Conservation (phyloP, 2,888 invertebrate species). For the Minunthozetes semirufus region DNA sequence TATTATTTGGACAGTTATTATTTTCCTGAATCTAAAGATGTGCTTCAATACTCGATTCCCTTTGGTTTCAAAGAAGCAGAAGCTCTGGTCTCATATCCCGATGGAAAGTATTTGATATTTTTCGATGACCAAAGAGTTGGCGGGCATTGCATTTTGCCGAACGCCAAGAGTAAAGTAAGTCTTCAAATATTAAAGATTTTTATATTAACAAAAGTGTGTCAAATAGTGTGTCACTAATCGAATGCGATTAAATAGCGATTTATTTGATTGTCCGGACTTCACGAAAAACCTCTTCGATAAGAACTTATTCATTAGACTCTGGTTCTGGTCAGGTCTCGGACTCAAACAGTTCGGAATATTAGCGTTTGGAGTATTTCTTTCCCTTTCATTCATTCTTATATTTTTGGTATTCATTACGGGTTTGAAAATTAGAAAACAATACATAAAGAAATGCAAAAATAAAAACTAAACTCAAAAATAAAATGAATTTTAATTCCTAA, state of each 20-base stretch:
- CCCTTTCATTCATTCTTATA: background rate
- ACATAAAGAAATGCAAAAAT: background rate
- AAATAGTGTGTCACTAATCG: background rate
- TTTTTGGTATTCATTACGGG: background rate
- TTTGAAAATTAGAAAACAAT: background rate
- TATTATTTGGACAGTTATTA: constrained; percentile 18
- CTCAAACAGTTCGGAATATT: constrained; percentile 20
- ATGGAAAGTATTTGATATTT: background rate
- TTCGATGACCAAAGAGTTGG: constrained; percentile 16
- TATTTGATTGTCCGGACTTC: constrained; percentile 20
- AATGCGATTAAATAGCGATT: background rate
- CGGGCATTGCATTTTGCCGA: background rate
- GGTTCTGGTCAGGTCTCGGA: constrained; percentile 14
- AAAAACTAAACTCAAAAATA: too few species aligned
- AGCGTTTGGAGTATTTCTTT: background rate
- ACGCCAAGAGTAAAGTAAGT: constrained; percentile 12
- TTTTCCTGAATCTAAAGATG: background rate
- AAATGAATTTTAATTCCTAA: too few species aligned
- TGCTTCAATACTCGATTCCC: background rate
- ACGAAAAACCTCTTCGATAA: background rate
- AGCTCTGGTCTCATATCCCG: background rate
- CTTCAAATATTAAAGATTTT: background rate
- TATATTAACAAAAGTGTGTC: background rate
- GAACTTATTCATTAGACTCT: background rate
- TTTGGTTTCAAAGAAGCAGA: background rate